Conservation (phyloP, 2,888 invertebrate genomes). For the Drosophila mimica region DNA sequence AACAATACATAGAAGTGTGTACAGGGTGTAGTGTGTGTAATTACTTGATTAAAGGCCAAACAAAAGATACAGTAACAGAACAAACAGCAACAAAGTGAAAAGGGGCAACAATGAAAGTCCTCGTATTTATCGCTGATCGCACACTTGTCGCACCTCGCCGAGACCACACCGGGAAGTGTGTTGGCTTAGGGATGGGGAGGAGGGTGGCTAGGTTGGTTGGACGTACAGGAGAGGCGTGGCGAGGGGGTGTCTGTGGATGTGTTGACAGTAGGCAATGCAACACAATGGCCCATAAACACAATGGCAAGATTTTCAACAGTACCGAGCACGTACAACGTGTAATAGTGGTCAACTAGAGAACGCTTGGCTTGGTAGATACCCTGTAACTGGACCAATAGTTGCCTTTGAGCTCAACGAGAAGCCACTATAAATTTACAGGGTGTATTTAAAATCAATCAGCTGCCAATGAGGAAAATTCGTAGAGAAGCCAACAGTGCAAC, state of each 20-base stretch:
- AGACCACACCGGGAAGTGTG: neutral
- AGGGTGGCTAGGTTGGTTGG: neutral
- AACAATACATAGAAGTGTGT: neutral
- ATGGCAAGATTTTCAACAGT: slow-evolving; percentile 26
- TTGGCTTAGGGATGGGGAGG: neutral
- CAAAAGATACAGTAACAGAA: slow-evolving; percentile 51
- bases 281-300: slow-evolving; percentile 55
- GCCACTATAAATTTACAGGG: neutral
- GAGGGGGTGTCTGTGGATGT: neutral
- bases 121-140: slow-evolving; percentile 68
- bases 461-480: slow-evolving; percentile 57
- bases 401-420: neutral
- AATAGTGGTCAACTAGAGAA: neutral
- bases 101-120: slow-evolving; percentile 53
- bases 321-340: slow-evolving; percentile 1
- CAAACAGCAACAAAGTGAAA: slow-evolving; percentile 40
- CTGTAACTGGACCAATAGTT: neutral
- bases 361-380: slow-evolving; percentile 2
- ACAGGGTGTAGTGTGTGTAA: slow-evolving; percentile 31
- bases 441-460: slow-evolving; percentile 47
- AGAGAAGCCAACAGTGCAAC: slow-evolving; percentile 30
- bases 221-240: neutral
- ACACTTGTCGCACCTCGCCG: slow-evolving; percentile 50
- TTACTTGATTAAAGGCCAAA: slow-evolving; percentile 73
- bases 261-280: slow-evolving; percentile 22